A percentile compares a stretch with the other conserved stretches of the same genome.
Conservation (phyloP, 2,888 invertebrate species). For the Conus canariensis region DNA sequence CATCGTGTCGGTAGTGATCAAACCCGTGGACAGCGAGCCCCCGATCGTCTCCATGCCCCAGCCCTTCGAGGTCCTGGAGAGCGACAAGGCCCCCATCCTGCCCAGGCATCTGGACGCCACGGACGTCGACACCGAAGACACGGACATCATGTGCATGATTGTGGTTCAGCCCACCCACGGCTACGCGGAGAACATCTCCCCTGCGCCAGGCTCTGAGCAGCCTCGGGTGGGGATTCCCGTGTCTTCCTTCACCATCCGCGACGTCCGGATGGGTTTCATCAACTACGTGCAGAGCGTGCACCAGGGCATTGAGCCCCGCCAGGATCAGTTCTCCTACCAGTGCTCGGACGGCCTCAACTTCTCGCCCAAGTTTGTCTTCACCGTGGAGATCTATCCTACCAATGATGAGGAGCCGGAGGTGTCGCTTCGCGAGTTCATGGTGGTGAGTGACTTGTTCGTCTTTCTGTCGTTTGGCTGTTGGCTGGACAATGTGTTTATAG, state of each 20-base stretch:
- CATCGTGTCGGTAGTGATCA: conserved; percentile 67
- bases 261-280: conserved; percentile 69
- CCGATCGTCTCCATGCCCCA: conserved; percentile 69
- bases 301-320: conserved; percentile 74
- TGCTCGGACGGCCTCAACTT: conserved; percentile 77
- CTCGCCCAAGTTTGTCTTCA: conserved; percentile 67
- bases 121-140: conserved; percentile 74
- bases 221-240: conserved; percentile 72
- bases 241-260: conserved; percentile 73
- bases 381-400: conserved; percentile 72
- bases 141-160: conserved; percentile 74
- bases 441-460: conserved; percentile 50
- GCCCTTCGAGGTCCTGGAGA: conserved; percentile 72
- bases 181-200: conserved; percentile 76
- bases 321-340: conserved; percentile 71
- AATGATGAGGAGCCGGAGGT: conserved; percentile 78
- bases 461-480: background rate
- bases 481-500: no score
- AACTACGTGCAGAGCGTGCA: conserved; percentile 79
- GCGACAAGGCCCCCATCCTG: conserved; percentile 68
- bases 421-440: conserved; percentile 75
- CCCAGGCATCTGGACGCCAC: conserved; percentile 68
- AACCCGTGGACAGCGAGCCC: conserved; percentile 74
- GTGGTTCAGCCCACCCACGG: conserved; percentile 73
- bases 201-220: conserved; percentile 74